phyloP scores from a whole-genome alignment of 2,113 vertebrate species.

The Sinocyclocheilus maitianheensis region DNA sequence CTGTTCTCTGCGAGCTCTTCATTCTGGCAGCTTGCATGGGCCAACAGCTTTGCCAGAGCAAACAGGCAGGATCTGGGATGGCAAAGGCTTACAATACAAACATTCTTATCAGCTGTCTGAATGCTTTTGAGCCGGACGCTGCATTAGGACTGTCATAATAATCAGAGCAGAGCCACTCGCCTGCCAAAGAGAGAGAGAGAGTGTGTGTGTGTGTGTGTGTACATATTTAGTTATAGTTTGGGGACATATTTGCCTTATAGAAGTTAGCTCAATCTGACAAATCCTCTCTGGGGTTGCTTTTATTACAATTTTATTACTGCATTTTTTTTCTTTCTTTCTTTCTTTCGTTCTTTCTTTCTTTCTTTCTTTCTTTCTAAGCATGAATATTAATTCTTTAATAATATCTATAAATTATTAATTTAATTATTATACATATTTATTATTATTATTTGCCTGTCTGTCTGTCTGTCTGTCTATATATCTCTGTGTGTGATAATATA shows the following conservation, averaged over 20 bases:
- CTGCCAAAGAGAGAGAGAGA: neutral
- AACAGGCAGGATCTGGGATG: conserved; percentile 57
- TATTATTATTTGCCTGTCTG: too few relatives aligned
- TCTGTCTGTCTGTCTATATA: too few relatives aligned
- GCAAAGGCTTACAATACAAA: conserved; percentile 58
- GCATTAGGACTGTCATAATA: conserved; percentile 46
- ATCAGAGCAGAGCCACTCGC: neutral
- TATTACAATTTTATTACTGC: too few relatives aligned
- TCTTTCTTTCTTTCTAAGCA: too few relatives aligned
- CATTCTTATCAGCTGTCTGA: conserved; percentile 56
- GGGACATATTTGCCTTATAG: neutral
- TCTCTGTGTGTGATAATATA: too few relatives aligned
- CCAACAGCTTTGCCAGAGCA: conserved; percentile 67
- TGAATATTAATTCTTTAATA: too few relatives aligned
- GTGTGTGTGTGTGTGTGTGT: neutral
- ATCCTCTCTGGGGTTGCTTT: too few relatives aligned
- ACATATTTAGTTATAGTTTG: neutral
- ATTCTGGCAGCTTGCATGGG: conserved; percentile 47
- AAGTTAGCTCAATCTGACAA: neutral
- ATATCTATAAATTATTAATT: too few relatives aligned
- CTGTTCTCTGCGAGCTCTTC: conserved; percentile 32
- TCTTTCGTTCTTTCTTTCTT: too few relatives aligned
- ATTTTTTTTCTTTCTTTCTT: too few relatives aligned
- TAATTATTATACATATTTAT: too few relatives aligned
- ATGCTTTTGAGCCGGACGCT: conserved; percentile 29